A percentile compares a stretch with the other conserved stretches of the same genome.
Conservation (phyloP, 2,888 invertebrate species). For the Molorchus minor region DNA sequence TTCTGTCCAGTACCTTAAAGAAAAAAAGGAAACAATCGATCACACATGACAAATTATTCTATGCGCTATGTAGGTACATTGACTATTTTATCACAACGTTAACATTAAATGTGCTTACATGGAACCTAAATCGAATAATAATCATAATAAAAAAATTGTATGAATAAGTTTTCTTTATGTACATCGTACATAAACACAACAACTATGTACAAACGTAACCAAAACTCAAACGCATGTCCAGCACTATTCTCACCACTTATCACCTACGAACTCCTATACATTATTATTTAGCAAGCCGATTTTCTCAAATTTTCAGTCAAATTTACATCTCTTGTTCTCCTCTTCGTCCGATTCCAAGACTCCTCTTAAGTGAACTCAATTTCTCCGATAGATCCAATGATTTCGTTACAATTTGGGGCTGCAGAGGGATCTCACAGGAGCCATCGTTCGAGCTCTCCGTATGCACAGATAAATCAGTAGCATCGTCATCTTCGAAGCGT, state of each 20-base stretch:
- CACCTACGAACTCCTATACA: slow-evolving; percentile 40
- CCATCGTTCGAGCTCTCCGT: slow-evolving; percentile 54
- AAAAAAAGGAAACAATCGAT: slow-evolving; percentile 35
- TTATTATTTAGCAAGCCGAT: slow-evolving; percentile 46
- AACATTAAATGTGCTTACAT: slow-evolving; percentile 43
- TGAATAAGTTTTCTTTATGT: slow-evolving; percentile 53
- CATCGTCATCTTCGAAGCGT: slow-evolving; percentile 31
- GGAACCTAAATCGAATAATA: slow-evolving; percentile 35
- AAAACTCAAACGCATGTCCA: slow-evolving; percentile 33
- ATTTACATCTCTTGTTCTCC: slow-evolving; percentile 48
- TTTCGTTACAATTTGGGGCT: slow-evolving; percentile 56
- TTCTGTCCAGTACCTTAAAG: slow-evolving; percentile 28
- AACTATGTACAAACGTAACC: slow-evolving; percentile 53
- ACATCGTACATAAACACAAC: slow-evolving; percentile 57
- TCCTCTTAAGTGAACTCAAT: slow-evolving; percentile 27
- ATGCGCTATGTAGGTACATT: slow-evolving; percentile 49
- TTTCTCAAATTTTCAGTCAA: slow-evolving; percentile 46
- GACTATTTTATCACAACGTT: slow-evolving; percentile 43
- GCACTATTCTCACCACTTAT: slow-evolving; percentile 31
- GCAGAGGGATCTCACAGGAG: slow-evolving; percentile 60
- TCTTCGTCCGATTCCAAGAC: slow-evolving; percentile 29
- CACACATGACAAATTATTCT: slow-evolving; percentile 52
- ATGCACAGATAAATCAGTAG: slow-evolving; percentile 38
- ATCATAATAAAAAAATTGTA: slow-evolving; percentile 43
- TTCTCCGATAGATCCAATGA: slow-evolving; percentile 29